Evolutionary conservation across 2,113 vertebrate species (phyloP).

Genomic region (Malurus elegans): DNA sequence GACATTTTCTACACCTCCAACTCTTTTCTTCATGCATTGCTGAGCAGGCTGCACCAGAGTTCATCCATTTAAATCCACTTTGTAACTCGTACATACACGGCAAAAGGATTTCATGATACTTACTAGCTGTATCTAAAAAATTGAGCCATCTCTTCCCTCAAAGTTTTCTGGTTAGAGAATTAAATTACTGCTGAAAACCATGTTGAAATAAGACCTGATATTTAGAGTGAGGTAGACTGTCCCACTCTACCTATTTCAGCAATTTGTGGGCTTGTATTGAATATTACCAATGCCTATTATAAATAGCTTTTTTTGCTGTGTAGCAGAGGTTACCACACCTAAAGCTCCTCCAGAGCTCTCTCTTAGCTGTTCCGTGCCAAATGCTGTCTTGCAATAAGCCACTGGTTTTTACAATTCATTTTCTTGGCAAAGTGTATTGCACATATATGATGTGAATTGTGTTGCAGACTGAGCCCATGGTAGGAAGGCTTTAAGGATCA

Average conservation of each 20-base stretch:
- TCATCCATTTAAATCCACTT: constrained; percentile 75
- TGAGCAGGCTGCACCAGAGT: constrained; percentile 74
- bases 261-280: background rate
- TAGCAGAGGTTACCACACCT: too few relatives aligned
- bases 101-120: constrained; percentile 52
- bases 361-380: background rate
- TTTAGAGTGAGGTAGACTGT: background rate
- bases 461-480: too few relatives aligned
- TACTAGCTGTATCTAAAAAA: background rate
- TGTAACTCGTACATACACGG: constrained; percentile 69
- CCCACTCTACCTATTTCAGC: background rate
- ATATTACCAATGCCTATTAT: background rate
- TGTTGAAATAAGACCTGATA: constrained; percentile 3
- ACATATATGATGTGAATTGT: background rate
- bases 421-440: background rate
- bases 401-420: background rate
- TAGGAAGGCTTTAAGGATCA: background rate
- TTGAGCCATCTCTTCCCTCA: background rate
- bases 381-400: background rate
- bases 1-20: constrained; percentile 77
- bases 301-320: background rate
- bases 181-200: constrained; percentile 56
- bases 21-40: constrained; percentile 79
- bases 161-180: constrained; percentile 6
- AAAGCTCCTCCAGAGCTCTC: background rate